Conservation (phyloP, 2,888 invertebrate species). For the Diarsia dahlii region DNA sequence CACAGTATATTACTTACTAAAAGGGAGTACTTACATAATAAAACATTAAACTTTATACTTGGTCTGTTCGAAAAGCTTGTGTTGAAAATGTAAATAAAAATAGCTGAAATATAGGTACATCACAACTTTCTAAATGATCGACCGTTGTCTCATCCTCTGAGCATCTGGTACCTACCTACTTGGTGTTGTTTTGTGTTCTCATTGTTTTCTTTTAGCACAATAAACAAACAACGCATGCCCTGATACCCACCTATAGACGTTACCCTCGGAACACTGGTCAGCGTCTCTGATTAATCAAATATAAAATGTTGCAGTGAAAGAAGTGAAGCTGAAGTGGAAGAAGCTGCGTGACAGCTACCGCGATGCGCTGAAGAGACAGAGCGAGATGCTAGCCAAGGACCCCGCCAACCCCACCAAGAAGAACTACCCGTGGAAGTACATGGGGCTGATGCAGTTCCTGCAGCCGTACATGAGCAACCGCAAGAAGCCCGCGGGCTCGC, state of each 20-base stretch:
- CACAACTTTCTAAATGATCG: not conserved
- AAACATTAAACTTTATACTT: no score
- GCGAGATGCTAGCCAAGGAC: slow-evolving; percentile 81
- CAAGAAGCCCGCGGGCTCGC: slow-evolving; percentile 78
- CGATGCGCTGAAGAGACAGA: slow-evolving; percentile 86
- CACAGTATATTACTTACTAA: no score
- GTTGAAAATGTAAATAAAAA: no score
- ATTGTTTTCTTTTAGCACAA: not conserved
- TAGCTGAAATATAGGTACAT: not conserved
- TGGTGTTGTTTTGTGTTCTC: not conserved
- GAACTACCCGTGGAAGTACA: slow-evolving; percentile 86
- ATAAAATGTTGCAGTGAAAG: slow-evolving; percentile 81
- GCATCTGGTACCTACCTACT: not conserved
- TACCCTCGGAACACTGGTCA: not conserved
- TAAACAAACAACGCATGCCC: not conserved
- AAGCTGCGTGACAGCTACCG: slow-evolving; percentile 88
- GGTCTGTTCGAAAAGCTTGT: no score
- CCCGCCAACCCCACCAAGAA: slow-evolving; percentile 75
- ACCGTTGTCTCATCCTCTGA: not conserved
- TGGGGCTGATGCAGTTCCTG: slow-evolving; percentile 86
- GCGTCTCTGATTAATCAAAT: not conserved
- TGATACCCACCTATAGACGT: not conserved
- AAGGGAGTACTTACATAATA: no score
- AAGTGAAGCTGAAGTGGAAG: slow-evolving; percentile 88
- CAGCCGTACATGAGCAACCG: slow-evolving; percentile 87